Evolutionary conservation across 2,797 vertebrate genomes (phyloP), one percentile per base, ranked within the genome.

Genomic region (Liasis olivaceus): DNA sequence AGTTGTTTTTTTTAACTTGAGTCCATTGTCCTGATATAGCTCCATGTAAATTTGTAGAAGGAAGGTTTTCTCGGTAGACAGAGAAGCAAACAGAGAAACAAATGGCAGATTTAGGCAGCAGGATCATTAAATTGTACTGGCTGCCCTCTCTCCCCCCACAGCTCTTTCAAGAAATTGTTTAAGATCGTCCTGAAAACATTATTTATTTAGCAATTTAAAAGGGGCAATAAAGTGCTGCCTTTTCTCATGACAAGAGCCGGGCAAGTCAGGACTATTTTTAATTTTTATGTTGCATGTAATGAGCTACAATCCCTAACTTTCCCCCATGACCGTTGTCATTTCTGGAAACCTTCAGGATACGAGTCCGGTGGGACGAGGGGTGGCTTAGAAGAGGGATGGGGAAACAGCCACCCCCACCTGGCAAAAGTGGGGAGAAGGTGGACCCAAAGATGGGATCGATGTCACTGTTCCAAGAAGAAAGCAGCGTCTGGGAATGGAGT

Each of bases 151-250:
- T n/a, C 28, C 84, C 91, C 20, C 36, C 13, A 8, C 8, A 54
- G 85, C 92, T 60, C 94, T 96, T 90, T 26, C 92, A 63, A 36
- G 89, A 94, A 94, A 93, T 93, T 95, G 93, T 94, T 94, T 94
- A 94, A 96, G 60, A 93, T 90, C 91, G 92, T 93, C 96, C 95
- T 95, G 95, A 95, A 59, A 94, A 93, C 91, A 54, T 96, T 95
- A 96, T 97, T 97, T 96, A 96, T 96, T 93, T 91, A 95, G 95
- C 95, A 95, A 90, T 96, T 94, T 96, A 66, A 87, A 95, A 56
- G 62, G 84, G 94, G 93, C 94, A 91, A 96, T 96, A 96, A 96
- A 96, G 56, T 36, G 66, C 63, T 69, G 93, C 89, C 20, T 84
- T 93, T 72, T 94, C 69, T 96, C 96, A 96, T 95, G 96, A 96